Evolutionary conservation across 2,888 invertebrate genomes (phyloP).

Genomic region (Caenorhabditis sinica): DNA sequence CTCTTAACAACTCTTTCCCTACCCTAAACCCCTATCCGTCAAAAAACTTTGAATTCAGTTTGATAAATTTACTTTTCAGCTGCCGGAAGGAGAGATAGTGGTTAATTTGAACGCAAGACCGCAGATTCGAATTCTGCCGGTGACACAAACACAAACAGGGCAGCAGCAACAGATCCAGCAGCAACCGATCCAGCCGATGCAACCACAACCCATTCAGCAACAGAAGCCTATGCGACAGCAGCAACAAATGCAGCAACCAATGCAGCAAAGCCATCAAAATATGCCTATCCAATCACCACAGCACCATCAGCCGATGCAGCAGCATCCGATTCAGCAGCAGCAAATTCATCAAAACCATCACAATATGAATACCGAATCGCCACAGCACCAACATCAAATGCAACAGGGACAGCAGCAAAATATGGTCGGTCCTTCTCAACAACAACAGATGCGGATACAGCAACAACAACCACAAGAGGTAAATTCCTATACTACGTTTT

Average conservation of each 20-base stretch:
- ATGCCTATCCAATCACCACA: slow-evolving; percentile 4
- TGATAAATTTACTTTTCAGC: neutral
- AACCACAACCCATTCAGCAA: neutral
- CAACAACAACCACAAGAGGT: slow-evolving; percentile 36
- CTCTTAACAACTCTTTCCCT: neutral
- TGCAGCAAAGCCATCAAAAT: slow-evolving; percentile 20
- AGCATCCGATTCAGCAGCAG: no score
- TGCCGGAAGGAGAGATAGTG: neutral
- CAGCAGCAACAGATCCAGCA: neutral
- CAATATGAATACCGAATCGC: neutral
- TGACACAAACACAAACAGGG: neutral
- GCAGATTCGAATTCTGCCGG: neutral
- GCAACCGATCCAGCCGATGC: slow-evolving; percentile 5
- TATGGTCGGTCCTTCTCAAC: slow-evolving; percentile 1
- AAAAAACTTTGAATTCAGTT: neutral
- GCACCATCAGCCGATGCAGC: slow-evolving; percentile 4
- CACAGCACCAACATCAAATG: slow-evolving; percentile 24
- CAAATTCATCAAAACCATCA: neutral
- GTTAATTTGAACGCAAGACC: neutral
- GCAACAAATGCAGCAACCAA: neutral
- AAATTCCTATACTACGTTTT: no score
- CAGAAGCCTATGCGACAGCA: neutral
- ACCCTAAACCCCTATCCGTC: neutral
- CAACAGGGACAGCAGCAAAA: slow-evolving; percentile 13
- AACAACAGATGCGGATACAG: slow-evolving; percentile 35